Conservation (phyloP, 1,140 invertebrate genomes). For the Chironomus tepperi region DNA sequence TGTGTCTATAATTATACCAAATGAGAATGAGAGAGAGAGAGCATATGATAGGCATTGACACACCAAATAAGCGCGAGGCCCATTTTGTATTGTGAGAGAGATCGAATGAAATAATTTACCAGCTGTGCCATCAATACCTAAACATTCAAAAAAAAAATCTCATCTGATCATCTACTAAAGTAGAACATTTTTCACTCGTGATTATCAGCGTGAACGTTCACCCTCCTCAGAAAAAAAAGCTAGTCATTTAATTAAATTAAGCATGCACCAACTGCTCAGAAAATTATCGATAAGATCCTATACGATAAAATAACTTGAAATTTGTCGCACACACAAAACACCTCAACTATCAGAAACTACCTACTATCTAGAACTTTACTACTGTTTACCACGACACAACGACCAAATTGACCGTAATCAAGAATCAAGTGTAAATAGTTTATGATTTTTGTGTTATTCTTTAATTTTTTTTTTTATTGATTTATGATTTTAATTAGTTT, state of each 20-base stretch:
- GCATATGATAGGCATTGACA: too few species aligned
- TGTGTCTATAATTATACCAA: not conserved
- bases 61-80: too few species aligned
- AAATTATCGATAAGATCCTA: not conserved
- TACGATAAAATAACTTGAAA: too few species aligned
- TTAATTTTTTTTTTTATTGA: too few species aligned
- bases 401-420: too few species aligned
- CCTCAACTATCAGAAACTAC: too few species aligned
- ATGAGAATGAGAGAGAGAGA: not conserved
- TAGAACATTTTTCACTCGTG: not conserved
- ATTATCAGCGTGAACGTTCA: not conserved
- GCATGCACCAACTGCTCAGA: not conserved
- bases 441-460: too few species aligned
- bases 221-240: not conserved
- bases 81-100: not conserved
- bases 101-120: not conserved
- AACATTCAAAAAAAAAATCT: not conserved
- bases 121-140: constrained; percentile 1
- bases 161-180: not conserved
- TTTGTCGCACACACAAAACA: too few species aligned
- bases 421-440: too few species aligned
- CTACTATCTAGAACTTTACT: too few species aligned
- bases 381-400: too few species aligned
- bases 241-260: not conserved
- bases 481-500: too few species aligned